Conservation (phyloP, 2,888 invertebrate genomes). For the Leptinotarsa tumamoca region DNA sequence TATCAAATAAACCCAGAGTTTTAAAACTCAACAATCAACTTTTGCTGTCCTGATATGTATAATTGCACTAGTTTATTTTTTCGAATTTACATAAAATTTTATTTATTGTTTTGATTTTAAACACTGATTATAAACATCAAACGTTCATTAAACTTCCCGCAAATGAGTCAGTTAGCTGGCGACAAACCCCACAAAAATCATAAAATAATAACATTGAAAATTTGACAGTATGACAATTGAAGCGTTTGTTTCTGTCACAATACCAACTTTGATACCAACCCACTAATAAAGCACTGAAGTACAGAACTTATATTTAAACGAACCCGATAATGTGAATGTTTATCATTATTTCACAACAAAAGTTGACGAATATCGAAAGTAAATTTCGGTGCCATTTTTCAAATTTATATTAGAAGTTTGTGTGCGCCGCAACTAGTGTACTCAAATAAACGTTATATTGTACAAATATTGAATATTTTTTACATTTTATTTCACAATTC, state of each 20-base stretch:
- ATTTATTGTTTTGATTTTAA: constrained; percentile 26
- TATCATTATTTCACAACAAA: too few relatives aligned
- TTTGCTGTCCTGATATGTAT: constrained; percentile 58
- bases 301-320: too few relatives aligned
- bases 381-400: too few relatives aligned
- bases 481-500: too few relatives aligned
- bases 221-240: constrained; percentile 24
- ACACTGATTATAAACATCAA: constrained; percentile 14
- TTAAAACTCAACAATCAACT: constrained; percentile 55
- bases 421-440: too few relatives aligned
- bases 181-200: constrained; percentile 22
- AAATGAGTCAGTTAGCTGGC: constrained; percentile 43
- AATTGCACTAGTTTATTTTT: constrained; percentile 57
- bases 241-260: background rate
- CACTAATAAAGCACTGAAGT: too few relatives aligned
- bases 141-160: constrained; percentile 38
- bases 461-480: too few relatives aligned
- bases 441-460: too few relatives aligned
- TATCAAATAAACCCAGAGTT: constrained; percentile 34
- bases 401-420: too few relatives aligned
- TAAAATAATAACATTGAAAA: background rate
- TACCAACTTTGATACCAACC: too few relatives aligned
- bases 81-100: background rate
- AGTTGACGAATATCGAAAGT: too few relatives aligned
- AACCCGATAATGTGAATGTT: too few relatives aligned